Evolutionary conservation across 2,888 invertebrate genomes (phyloP), one percentile per base, ranked within the genome.

Genomic region (Orchesellides sinensis): DNA sequence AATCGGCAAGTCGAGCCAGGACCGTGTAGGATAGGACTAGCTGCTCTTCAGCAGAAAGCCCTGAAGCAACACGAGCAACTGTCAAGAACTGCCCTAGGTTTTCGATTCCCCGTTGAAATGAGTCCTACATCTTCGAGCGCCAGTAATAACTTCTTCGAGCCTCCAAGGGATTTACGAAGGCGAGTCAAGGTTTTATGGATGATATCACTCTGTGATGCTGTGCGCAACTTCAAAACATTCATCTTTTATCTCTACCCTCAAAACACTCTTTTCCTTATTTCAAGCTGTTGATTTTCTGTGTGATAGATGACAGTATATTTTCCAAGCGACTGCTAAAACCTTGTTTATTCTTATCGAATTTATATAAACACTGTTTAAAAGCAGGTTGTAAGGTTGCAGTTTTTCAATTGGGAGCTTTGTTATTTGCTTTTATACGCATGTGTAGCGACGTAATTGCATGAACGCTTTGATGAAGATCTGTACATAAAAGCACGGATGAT

Each of bases 41-140:
- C 95, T 65, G 95, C 95, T 87, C 94, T 95, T 88, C 94, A 95
- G 89, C 94, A 95, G 89, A 92, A 95, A 85, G 94, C 94, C 70
- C 91, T 93, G 59, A 89, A 88, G 68, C 93, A 93, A 88, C 92
- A 92, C 88, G 93, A 93, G 88, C 91, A 91, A 77, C 87, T 89
- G 86, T 89, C 89, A 47, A 77, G 78, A 83, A 85, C 87, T 17
- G 63, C 87, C 8, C 59, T 88, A 63, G 88, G 88, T 27, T 88
- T 88, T 78, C 80, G 87, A 54, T 88, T 87, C 45, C 88, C 88
- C 17, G 74, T 87, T 35, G 40, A 40, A 54, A 86, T 87, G 84
- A 87, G 87, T 79, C 87, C 87, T 40, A 77, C 86, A 10, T 70
- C 87, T 8, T 70, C 73, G 0, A 32, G 83, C 23, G 63, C 85